Conservation (phyloP, 2,113 vertebrate species). For the Panthera leo region DNA sequence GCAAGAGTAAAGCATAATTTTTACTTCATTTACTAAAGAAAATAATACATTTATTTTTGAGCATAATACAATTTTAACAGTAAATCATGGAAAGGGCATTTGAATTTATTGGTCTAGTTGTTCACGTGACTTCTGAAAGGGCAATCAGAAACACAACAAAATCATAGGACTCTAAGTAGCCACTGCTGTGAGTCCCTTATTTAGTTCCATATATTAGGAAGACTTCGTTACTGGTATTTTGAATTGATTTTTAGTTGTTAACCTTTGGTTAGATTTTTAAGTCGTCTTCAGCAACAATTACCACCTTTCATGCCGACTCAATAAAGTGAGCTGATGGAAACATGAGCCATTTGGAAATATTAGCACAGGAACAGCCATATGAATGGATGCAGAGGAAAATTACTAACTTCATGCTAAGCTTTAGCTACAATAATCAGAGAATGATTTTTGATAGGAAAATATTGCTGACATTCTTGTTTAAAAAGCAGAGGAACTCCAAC, state of each 20-base stretch:
- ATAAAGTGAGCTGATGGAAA: constrained; percentile 62
- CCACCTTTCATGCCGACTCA: constrained; percentile 60
- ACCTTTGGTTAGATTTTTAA: constrained; percentile 46
- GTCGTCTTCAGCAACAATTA: constrained; percentile 53
- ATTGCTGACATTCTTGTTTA: constrained; percentile 48
- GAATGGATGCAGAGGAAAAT: constrained; percentile 18
- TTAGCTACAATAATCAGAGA: constrained; percentile 10
- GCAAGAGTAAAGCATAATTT: neutral
- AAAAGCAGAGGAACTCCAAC: constrained; percentile 77
- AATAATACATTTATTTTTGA: neutral
- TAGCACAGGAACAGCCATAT: constrained; percentile 31
- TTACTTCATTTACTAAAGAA: constrained; percentile 2
- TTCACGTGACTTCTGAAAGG: neutral
- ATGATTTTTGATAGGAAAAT: constrained; percentile 21
- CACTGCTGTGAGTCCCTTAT: neutral
- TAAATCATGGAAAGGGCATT: neutral
- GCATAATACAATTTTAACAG: neutral
- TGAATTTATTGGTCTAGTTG: constrained; percentile 11
- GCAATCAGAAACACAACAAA: constrained; percentile 42
- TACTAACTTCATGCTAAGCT: constrained; percentile 60
- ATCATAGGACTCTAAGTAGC: accelerated
- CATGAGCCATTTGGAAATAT: neutral
- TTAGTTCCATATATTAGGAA: neutral
- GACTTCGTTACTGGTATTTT: neutral
- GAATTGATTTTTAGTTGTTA: constrained; percentile 52